Conservation (phyloP, 2,797 vertebrate species). For the Acrocephalus scirpaceus region DNA sequence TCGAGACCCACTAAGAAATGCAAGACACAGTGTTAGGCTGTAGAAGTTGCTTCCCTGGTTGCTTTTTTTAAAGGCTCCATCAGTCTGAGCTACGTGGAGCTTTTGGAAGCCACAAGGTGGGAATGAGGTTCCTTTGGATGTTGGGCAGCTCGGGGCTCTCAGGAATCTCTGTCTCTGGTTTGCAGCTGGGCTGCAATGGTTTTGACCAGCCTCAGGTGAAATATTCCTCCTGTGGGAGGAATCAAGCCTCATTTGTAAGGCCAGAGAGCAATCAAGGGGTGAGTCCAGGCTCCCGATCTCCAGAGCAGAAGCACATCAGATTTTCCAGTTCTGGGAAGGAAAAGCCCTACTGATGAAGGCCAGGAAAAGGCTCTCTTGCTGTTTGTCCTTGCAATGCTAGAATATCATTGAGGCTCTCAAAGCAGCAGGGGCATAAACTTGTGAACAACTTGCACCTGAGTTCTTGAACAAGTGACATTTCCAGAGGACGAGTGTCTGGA, state of each 20-base stretch:
- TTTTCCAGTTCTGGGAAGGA: neutral
- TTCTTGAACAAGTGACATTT: neutral
- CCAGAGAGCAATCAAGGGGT: neutral
- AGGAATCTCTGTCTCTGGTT: neutral
- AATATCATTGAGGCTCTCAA: neutral
- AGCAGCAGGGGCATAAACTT: neutral
- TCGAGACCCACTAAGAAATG: neutral
- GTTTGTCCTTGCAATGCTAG: neutral
- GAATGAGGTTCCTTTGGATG: neutral
- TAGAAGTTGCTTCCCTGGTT: neutral
- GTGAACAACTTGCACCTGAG: neutral
- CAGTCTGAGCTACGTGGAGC: rapidly evolving
- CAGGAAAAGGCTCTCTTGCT: neutral
- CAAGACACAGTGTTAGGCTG: neutral
- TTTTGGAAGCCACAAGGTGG: neutral
- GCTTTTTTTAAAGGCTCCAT: neutral
- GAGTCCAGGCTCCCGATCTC: neutral
- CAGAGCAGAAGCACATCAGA: neutral
- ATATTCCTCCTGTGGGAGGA: neutral
- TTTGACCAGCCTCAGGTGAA: neutral
- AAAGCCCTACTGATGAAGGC: neutral
- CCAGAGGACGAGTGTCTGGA: neutral
- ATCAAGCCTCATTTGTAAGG: neutral
- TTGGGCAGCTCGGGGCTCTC: neutral
- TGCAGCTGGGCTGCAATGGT: neutral